phyloP scores from a whole-genome alignment of 2,888 invertebrate species.

The Lymantria dispar region DNA sequence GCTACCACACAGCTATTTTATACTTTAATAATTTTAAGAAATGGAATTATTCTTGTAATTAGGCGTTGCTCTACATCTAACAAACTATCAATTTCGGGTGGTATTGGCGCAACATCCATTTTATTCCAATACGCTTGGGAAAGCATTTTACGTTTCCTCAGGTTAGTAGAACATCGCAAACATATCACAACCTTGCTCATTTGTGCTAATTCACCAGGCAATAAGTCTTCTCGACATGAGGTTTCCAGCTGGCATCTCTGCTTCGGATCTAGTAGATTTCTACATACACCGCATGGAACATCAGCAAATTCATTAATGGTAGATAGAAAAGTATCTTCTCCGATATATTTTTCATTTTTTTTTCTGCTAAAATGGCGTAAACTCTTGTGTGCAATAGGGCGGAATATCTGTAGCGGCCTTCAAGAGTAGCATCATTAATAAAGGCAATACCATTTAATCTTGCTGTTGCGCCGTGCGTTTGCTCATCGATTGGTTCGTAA shows the following conservation, averaged over 20 bases:
- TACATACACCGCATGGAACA: slow-evolving; percentile 10
- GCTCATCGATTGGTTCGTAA: neutral
- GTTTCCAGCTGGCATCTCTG: slow-evolving; percentile 1
- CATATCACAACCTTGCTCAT: neutral
- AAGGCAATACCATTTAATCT: neutral
- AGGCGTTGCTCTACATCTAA: slow-evolving; percentile 14
- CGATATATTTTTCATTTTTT: too few species aligned
- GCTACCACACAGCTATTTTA: too few species aligned
- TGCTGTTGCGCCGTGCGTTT: neutral
- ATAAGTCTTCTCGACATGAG: neutral
- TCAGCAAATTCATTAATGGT: slow-evolving; percentile 9
- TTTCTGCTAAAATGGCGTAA: too few species aligned
- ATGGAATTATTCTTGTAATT: slow-evolving; percentile 17
- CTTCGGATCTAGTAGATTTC: slow-evolving; percentile 12
- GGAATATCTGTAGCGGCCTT: too few species aligned
- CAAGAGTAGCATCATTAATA: too few species aligned
- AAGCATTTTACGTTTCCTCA: slow-evolving; percentile 22
- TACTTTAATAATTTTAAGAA: slow-evolving; percentile 31
- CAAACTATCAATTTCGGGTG: slow-evolving; percentile 18
- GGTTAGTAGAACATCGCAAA: neutral
- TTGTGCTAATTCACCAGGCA: neutral
- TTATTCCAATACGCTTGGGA: slow-evolving; percentile 26
- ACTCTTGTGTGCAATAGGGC: too few species aligned
- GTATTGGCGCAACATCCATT: slow-evolving; percentile 16
- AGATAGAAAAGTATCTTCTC: too few species aligned